Evolutionary conservation across 2,888 invertebrate species (phyloP).

Genomic region (Cephus spinipes): DNA sequence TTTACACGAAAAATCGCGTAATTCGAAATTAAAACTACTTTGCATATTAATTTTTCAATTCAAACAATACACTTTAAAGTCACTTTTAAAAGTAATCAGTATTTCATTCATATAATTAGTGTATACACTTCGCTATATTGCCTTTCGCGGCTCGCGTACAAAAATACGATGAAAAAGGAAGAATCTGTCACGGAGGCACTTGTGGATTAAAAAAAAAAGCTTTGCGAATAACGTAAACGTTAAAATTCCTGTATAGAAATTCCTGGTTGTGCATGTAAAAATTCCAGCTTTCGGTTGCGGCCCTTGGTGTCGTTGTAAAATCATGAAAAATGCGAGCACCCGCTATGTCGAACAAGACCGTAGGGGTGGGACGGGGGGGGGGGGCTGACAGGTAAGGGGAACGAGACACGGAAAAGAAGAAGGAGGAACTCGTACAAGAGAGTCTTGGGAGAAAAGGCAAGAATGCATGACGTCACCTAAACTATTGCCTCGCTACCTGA

Average conservation of each 20-base stretch:
- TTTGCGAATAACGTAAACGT: not conserved
- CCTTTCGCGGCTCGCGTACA: not conserved
- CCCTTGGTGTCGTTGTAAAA: not conserved
- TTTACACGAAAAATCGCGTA: not conserved
- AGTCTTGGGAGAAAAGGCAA: conserved; percentile 22
- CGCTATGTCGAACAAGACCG: not conserved
- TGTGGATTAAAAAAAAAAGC: not conserved
- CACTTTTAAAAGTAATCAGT: not conserved
- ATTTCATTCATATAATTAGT: no score
- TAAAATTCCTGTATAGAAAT: not conserved
- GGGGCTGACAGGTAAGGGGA: not conserved
- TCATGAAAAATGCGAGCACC: not conserved
- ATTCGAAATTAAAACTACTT: not conserved
- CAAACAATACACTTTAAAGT: not conserved
- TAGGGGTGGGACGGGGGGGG: not conserved
- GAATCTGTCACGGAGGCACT: not conserved
- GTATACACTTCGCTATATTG: not conserved
- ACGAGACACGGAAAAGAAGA: not conserved
- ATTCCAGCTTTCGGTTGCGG: not conserved
- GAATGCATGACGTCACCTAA: conserved; percentile 35
- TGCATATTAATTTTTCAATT: not conserved
- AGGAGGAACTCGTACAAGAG: not conserved
- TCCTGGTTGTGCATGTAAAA: not conserved
- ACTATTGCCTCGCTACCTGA: conserved; percentile 26
- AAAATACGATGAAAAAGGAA: not conserved